Evolutionary conservation across 1,140 invertebrate species (phyloP).

Genomic region (Ladona fulva): DNA sequence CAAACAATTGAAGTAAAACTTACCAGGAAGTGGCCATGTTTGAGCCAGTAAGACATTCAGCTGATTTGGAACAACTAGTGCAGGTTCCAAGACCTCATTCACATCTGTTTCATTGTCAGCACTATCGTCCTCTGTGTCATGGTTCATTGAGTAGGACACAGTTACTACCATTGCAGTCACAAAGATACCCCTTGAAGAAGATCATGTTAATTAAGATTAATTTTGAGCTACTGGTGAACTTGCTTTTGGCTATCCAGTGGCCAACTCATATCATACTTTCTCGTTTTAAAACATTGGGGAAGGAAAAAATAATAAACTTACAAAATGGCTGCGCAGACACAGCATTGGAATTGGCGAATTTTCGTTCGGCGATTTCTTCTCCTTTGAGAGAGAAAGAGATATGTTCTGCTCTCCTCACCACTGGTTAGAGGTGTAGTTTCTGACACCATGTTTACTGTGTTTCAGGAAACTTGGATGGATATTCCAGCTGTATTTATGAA

Average conservation of each 20-base stretch:
- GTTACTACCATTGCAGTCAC: constrained; percentile 41
- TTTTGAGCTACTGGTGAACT: too few relatives aligned
- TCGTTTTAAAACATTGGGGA: too few relatives aligned
- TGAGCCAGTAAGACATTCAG: neutral
- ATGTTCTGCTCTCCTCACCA: constrained; percentile 39
- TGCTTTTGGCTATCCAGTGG: too few relatives aligned
- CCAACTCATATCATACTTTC: too few relatives aligned
- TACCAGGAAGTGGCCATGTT: neutral
- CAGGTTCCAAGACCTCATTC: neutral
- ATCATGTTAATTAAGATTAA: too few relatives aligned
- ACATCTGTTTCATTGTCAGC: neutral
- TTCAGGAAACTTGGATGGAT: too few relatives aligned
- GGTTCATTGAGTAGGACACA: constrained; percentile 42
- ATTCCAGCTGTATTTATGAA: too few relatives aligned
- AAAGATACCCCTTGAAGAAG: constrained; percentile 35
- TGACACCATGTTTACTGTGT: neutral
- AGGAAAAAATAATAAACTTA: constrained; percentile 40
- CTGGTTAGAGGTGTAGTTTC: constrained; percentile 38
- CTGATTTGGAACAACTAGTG: neutral
- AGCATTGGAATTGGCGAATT: constrained; percentile 58
- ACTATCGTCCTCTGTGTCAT: constrained; percentile 24
- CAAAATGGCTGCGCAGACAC: constrained; percentile 52
- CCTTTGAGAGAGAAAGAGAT: constrained; percentile 51
- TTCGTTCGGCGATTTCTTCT: constrained; percentile 45
- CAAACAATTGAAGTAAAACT: neutral